Evolutionary conservation across 1,140 invertebrate species (phyloP).

Genomic region (Drosophila paulistorum): DNA sequence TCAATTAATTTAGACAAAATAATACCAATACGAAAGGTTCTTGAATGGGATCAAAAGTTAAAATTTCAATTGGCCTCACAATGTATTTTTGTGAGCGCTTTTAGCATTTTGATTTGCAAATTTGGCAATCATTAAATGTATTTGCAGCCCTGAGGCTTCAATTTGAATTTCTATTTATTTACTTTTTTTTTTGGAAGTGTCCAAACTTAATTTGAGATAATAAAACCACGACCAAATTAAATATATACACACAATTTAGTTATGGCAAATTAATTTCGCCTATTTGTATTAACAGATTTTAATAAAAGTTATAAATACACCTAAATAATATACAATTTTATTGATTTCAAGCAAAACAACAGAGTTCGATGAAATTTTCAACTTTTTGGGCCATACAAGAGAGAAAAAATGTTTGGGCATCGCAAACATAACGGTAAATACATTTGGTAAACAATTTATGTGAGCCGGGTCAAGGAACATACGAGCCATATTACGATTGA

Average conservation of each 20-base stretch:
- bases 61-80: background rate
- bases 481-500: no score
- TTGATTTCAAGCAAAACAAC: constrained; percentile 4
- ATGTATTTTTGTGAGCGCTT: no score
- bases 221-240: constrained; percentile 1
- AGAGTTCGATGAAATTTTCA: background rate
- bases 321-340: background rate
- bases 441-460: background rate
- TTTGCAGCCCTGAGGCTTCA: background rate
- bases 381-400: background rate
- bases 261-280: constrained; percentile 5
- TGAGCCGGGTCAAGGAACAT: no score
- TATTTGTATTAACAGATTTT: background rate
- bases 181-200: background rate
- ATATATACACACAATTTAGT: constrained; percentile 5
- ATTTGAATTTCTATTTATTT: background rate
- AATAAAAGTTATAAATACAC: background rate
- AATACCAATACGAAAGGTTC: no score
- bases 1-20: no score
- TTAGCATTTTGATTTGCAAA: no score
- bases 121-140: no score
- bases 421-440: background rate
- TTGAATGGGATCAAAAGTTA: no score
- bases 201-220: background rate
- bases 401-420: background rate